phyloP scores from a whole-genome alignment of 2,797 vertebrate genomes.

The Acanthurus leucopareius region DNA sequence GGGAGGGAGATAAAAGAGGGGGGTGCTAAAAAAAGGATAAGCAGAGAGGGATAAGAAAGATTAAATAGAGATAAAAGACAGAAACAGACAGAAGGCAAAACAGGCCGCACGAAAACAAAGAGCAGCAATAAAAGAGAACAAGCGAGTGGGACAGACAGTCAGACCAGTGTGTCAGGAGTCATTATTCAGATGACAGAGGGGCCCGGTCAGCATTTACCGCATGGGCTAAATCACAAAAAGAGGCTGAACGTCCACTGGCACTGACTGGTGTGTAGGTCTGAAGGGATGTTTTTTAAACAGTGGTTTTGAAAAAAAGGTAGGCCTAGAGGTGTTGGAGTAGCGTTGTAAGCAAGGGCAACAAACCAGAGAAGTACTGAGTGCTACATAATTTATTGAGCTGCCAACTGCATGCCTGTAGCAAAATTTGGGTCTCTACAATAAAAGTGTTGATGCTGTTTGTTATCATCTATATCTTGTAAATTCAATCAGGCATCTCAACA shows the following conservation, averaged over 20 bases:
- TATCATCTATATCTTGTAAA: background rate
- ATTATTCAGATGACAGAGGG: slow-evolving; percentile 59
- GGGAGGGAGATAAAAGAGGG: background rate
- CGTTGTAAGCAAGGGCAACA: background rate
- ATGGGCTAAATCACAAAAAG: slow-evolving; percentile 37
- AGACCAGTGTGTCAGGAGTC: slow-evolving; percentile 60
- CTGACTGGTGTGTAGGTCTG: background rate
- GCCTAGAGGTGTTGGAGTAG: slow-evolving; percentile 3
- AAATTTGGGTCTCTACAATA: background rate
- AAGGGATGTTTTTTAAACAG: slow-evolving; percentile 5
- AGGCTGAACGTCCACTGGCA: slow-evolving; percentile 7
- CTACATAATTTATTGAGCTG: background rate
- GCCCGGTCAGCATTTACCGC: slow-evolving; percentile 54
- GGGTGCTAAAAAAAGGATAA: slow-evolving; percentile 28
- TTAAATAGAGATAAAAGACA: slow-evolving; percentile 53
- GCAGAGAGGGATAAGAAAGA: slow-evolving; percentile 44
- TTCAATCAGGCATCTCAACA: background rate
- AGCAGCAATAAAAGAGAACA: slow-evolving; percentile 38
- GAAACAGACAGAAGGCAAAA: slow-evolving; percentile 43
- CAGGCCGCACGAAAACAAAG: slow-evolving; percentile 46
- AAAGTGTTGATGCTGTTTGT: background rate
- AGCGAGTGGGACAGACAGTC: slow-evolving; percentile 29
- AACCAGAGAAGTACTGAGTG: background rate
- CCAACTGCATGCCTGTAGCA: background rate
- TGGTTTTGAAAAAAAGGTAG: slow-evolving; percentile 16